Conservation (phyloP, 2,113 vertebrate species). For the Xerus inauris region DNA sequence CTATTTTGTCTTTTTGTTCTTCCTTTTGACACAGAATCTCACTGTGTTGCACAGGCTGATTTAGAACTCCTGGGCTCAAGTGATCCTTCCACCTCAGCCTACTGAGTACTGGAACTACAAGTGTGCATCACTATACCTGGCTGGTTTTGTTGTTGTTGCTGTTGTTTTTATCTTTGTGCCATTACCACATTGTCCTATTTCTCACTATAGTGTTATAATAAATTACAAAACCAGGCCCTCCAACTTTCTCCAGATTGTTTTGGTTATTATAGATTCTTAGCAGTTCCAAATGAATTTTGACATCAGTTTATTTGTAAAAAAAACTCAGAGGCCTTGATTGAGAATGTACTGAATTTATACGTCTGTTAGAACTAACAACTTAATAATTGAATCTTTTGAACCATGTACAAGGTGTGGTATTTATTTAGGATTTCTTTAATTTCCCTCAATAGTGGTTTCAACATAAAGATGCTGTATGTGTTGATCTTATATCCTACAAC, state of each 20-base stretch:
- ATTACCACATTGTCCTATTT: neutral
- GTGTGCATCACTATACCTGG: too few species aligned
- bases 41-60: too few species aligned
- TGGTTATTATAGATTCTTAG: neutral
- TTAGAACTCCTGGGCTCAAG: too few species aligned
- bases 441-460: neutral
- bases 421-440: neutral
- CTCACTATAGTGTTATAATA: neutral
- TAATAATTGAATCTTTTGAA: neutral
- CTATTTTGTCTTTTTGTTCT: neutral
- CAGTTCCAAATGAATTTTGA: neutral
- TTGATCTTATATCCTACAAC: neutral
- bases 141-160: neutral
- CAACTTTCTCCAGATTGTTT: neutral
- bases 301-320: neutral
- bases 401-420: neutral
- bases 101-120: too few species aligned
- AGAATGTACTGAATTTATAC: neutral
- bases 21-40: too few species aligned
- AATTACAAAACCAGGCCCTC: neutral
- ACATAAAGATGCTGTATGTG: neutral
- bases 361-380: neutral
- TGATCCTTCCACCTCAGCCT: neutral
- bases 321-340: neutral
- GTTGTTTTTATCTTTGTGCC: neutral